Conservation (phyloP, 2,888 invertebrate species). For the Ischnura elegans region DNA sequence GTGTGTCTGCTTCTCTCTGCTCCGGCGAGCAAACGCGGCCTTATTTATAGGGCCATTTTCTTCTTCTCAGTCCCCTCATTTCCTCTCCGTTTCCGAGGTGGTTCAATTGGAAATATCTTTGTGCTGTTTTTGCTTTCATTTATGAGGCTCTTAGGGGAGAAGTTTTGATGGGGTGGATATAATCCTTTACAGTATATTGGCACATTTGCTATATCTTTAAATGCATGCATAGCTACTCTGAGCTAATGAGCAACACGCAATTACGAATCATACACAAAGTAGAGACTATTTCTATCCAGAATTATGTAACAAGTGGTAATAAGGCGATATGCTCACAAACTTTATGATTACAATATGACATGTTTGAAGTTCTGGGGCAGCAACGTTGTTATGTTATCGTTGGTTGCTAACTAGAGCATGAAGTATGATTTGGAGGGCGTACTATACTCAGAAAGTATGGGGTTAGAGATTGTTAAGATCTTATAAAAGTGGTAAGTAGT, state of each 20-base stretch:
- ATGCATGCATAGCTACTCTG: background rate
- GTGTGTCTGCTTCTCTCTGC: background rate
- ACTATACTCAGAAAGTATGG: too few relatives aligned
- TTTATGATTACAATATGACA: background rate
- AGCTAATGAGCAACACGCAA: background rate
- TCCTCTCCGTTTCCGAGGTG: background rate
- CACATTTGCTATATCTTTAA: background rate
- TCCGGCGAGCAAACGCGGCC: background rate
- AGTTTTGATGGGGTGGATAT: background rate
- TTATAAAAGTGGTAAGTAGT: too few relatives aligned
- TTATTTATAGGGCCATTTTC: constrained; percentile 19
- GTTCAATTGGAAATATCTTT: background rate
- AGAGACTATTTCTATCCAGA: background rate
- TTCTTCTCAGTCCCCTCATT: background rate
- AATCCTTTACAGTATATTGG: background rate
- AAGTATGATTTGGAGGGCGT: too few relatives aligned
- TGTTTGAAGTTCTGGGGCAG: too few relatives aligned
- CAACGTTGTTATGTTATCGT: too few relatives aligned
- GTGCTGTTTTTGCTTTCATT: background rate
- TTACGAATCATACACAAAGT: background rate
- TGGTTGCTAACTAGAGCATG: too few relatives aligned
- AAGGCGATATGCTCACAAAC: background rate
- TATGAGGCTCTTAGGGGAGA: background rate
- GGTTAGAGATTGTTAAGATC: too few relatives aligned
- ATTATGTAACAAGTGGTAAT: background rate